Conservation (phyloP, 2,113 vertebrate species). For the Plestiodon gilberti region DNA sequence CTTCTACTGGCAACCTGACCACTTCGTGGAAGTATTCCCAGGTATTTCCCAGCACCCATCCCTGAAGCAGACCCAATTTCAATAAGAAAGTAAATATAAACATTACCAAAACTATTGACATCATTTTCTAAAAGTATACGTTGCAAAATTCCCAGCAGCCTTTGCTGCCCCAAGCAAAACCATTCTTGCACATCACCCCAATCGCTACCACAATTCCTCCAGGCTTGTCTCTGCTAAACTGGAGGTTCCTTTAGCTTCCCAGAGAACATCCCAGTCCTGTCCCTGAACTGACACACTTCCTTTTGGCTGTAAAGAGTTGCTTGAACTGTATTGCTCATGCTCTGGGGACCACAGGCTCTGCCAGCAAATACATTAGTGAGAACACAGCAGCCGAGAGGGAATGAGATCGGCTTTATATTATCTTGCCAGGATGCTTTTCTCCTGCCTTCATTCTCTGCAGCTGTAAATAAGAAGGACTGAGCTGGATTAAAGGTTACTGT, state of each 20-base stretch:
- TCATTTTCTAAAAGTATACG: not conserved
- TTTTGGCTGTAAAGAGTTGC: constrained; percentile 49
- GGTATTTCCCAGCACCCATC: not conserved
- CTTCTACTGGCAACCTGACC: not conserved
- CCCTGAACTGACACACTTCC: constrained; percentile 13
- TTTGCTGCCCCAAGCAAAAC: not conserved
- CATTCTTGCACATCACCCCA: not conserved
- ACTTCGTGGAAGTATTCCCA: not conserved
- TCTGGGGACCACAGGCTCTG: not conserved
- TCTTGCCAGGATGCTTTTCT: constrained; percentile 68
- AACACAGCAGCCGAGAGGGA: constrained; percentile 51
- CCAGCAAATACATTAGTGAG: constrained; percentile 68
- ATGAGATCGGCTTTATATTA: constrained; percentile 46
- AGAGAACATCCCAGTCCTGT: not conserved
- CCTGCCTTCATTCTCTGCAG: constrained; percentile 38
- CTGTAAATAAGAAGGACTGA: constrained; percentile 62
- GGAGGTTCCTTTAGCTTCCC: not conserved
- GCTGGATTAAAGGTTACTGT: constrained; percentile 54
- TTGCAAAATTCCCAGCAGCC: not conserved
- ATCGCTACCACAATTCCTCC: not conserved
- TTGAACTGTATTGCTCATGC: constrained; percentile 30
- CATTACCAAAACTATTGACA: not conserved
- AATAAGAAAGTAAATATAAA: not conserved
- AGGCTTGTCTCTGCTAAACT: not conserved
- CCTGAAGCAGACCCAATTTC: not conserved